phyloP scores from a whole-genome alignment of 2,113 vertebrate species.

The Fregetta grallaria region DNA sequence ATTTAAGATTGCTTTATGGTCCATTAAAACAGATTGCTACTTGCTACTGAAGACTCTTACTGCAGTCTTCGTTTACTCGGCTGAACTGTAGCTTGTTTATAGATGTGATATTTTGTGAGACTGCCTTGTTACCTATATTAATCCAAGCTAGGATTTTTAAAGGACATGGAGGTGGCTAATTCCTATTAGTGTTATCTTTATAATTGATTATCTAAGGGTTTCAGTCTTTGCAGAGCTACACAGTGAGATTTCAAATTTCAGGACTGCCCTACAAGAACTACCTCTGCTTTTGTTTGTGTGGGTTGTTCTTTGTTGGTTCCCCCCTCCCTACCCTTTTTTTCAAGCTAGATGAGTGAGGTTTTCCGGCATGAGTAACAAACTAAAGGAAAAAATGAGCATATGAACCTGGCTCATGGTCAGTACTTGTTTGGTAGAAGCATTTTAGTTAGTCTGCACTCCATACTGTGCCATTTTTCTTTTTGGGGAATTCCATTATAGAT shows the following conservation, averaged over 20 bases:
- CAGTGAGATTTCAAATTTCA: neutral
- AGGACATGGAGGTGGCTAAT: rapidly evolving
- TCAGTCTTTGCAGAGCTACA: neutral
- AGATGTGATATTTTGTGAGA: neutral
- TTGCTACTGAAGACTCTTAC: neutral
- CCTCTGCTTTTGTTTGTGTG: neutral
- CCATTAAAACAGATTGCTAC: neutral
- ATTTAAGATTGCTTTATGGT: neutral
- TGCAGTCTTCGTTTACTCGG: neutral
- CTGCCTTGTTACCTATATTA: neutral
- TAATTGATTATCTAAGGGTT: neutral
- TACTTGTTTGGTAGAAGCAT: neutral
- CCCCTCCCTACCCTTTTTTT: neutral
- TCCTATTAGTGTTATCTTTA: neutral
- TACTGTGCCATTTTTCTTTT: neutral
- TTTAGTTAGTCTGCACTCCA: neutral
- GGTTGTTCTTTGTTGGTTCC: neutral
- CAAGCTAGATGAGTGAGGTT: neutral
- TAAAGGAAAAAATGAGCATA: neutral
- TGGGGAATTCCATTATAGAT: neutral
- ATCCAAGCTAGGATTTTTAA: neutral
- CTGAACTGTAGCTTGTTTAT: neutral
- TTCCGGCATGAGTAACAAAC: neutral
- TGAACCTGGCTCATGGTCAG: neutral
- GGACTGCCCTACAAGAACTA: neutral